Evolutionary conservation across 30 jellyfish, hydroid and myxozoan genomes (phyloP), one percentile per base, ranked within the genome.

Genomic region (Rhopilema esculentum): DNA sequence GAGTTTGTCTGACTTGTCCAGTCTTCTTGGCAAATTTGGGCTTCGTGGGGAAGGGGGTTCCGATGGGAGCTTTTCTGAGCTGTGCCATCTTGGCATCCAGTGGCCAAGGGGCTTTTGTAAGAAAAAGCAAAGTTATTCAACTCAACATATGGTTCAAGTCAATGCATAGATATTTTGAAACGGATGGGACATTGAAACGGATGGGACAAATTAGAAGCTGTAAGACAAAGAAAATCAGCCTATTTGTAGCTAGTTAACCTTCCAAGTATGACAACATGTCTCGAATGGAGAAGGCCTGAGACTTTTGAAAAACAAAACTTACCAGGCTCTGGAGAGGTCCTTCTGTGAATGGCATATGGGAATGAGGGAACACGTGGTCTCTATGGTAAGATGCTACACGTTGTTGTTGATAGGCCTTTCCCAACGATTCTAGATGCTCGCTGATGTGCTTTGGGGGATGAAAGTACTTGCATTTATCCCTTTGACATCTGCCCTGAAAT

Each of bases 371-470:
- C 40, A 72, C 49, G 29, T 65, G 91, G 40, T 81, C 86, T 57
- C 64, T 84, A 18, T 73, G 92, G 25, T 21, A 67, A 9, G 83
- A 9, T 31, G 83, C 61, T 49, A 27, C 26, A 12, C 87, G 73
- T 22, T 30, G 87, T 18, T 87, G 86, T n/a, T 77, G 91, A 32
- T 27, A 87, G 12, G 70, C 20, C 26, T 77, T 66, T 67, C 96
- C 96, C 28, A 87, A 8, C 1, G 96, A 40, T 40, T 87, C 96
- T n/a, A 87, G 72, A n/a, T 68, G 89, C 28, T 57, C 57, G 26
- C 77, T 87, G 63, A 87, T 87, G 62, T 87, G 96, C 82, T 78
- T 70, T 49, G 96, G 96, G 17, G 96, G 96, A 27, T 87, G 96
- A 32, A 87, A 78, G 72, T 87, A 87, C 61, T 87, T 87, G 96